Evolutionary conservation across 2,113 vertebrate genomes (phyloP).

Genomic region (Mastomys coucha): DNA sequence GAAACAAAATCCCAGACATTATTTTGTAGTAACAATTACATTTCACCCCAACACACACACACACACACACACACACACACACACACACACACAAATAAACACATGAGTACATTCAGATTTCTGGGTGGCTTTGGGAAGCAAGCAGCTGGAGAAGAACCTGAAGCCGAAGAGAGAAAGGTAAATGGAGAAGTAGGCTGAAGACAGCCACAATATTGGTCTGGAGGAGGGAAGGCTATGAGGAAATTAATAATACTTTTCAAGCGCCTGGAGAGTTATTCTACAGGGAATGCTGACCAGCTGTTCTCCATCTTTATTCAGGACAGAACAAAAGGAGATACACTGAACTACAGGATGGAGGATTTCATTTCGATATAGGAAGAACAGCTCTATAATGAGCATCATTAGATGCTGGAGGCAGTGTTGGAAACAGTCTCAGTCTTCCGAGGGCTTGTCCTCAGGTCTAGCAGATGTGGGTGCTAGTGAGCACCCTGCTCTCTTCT

Average conservation of each 20-base stretch:
- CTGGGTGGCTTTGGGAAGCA: constrained; percentile 39
- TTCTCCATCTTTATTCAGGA: constrained; percentile 71
- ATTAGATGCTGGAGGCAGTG: background rate
- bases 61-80: too few relatives aligned
- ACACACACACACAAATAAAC: too few relatives aligned
- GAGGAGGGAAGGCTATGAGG: constrained; percentile 41
- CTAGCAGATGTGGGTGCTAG: background rate
- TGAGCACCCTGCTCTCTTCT: background rate
- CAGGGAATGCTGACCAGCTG: constrained; percentile 70
- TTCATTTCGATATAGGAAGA: constrained; percentile 67
- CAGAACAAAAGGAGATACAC: constrained; percentile 68
- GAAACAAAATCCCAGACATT: background rate
- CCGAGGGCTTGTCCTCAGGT: background rate
- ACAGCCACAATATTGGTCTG: constrained; percentile 38
- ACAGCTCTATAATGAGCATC: constrained; percentile 33
- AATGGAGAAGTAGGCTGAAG: constrained; percentile 22
- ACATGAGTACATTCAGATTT: constrained; percentile 11
- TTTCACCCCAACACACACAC: background rate
- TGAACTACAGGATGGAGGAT: constrained; percentile 60
- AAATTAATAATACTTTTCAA: constrained; percentile 76
- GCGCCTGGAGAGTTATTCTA: constrained; percentile 58
- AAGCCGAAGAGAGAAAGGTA: constrained; percentile 46
- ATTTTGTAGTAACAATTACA: background rate
- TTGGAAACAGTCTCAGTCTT: background rate
- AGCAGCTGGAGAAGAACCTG: constrained; percentile 53